These are phyloP conservation scores for Apamea crenata DNA, from an alignment of 2,888 invertebrate species.

Conservation along the genomic window DNA sequence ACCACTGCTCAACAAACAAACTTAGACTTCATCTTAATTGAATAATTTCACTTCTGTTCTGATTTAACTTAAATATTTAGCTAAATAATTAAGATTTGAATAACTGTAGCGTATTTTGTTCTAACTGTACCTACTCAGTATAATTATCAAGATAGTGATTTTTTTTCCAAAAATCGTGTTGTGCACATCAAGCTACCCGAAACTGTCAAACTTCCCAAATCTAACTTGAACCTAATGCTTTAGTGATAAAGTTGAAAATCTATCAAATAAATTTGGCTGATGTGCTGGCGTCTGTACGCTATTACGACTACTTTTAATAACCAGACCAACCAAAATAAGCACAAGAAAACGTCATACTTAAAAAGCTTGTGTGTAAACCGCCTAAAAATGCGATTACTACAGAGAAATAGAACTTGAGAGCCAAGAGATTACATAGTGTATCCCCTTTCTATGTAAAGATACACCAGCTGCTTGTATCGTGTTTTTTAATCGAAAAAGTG, in stretches of 20 bases:
- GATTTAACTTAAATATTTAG: not conserved
- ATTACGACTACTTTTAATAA: not conserved
- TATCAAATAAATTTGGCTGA: no score
- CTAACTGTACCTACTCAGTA: not conserved
- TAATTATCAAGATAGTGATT: not conserved
- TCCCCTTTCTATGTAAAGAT: conserved; percentile 21
- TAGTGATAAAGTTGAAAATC: no score
- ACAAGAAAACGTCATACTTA: not conserved
- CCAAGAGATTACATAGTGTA: conserved; percentile 41
- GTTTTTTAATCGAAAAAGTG: conserved; percentile 29
- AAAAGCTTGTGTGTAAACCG: conserved; percentile 2
- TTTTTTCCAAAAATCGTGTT: not conserved
- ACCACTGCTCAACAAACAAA: no score
- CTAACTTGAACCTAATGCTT: no score
- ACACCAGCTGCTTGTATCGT: conserved; percentile 42
- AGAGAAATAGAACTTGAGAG: conserved; percentile 34
- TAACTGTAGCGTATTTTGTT: not conserved
- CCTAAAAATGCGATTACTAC: conserved; percentile 40
- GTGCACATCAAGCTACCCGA: no score
- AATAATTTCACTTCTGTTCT: not conserved
- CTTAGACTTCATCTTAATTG: no score
- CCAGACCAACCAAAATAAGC: not conserved
- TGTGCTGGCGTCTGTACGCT: not conserved
- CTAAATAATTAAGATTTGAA: not conserved
- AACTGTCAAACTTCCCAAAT: no score